A percentile compares a stretch with the other conserved stretches of the same genome.
phyloP scores from a whole-genome alignment of 2,888 invertebrate genomes.

The Hemistola chrysoprasaria region DNA sequence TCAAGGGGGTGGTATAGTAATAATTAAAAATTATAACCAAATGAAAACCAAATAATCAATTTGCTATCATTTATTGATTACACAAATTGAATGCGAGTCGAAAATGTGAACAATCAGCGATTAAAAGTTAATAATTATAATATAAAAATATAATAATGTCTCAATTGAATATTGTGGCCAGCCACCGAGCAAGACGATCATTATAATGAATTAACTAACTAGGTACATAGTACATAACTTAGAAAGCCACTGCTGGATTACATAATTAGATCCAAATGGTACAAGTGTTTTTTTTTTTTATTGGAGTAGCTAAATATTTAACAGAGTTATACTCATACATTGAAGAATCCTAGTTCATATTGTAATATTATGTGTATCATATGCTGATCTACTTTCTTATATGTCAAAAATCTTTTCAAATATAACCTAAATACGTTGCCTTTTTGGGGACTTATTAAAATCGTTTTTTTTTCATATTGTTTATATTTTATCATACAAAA shows the following conservation, averaged over 20 bases:
- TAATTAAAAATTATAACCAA: conserved; percentile 20
- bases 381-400: no score
- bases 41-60: conserved; percentile 59
- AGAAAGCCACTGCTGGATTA: conserved; percentile 33
- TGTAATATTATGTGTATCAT: no score
- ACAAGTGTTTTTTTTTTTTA: not conserved
- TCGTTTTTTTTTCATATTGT: no score
- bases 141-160: conserved; percentile 68
- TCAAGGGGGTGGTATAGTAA: no score
- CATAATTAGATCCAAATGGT: no score
- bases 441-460: no score
- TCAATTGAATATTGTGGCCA: conserved; percentile 71
- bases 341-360: no score
- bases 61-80: conserved; percentile 79
- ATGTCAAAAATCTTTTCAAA: no score
- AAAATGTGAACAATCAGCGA: conserved; percentile 62
- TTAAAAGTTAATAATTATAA: conserved; percentile 52
- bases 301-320: not conserved
- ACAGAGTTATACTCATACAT: no score
- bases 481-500: no score
- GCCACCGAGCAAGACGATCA: conserved; percentile 63
- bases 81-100: conserved; percentile 74
- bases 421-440: no score
- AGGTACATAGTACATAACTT: conserved; percentile 28
- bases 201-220: conserved; percentile 28